Base-by-base conservation (phyloP, 2,888 invertebrate genomes). In the Euphydryas editha region DNA sequence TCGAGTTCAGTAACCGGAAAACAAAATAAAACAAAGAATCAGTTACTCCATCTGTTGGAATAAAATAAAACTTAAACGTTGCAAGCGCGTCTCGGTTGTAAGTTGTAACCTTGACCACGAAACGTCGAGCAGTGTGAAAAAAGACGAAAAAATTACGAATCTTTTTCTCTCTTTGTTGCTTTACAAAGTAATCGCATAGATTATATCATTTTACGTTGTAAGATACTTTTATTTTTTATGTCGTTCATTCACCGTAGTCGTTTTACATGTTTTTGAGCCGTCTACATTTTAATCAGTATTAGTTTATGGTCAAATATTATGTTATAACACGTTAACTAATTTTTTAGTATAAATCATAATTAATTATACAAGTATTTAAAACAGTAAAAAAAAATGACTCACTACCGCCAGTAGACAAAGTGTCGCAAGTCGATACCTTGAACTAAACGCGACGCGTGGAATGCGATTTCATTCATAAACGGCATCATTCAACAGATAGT, bases 51-150 rank as follows among this genome's bases (percentile, higher is more conserved):
- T 86, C 87, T 87, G 62, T 57, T 68, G 57, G 17, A 17, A 8
- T 82, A 73, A 83, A 84, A 83, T 84, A 76, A 62, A 79, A 64
- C 54, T 59, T 59, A 42, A 46, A 36, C 36, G 24, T 1, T n/a
- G 20, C 36, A 66, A 60, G 15, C 21, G 24, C 42, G 37, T 17
- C 6, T 36, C 49, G 49, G 49, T 62, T 70, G 81, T 85, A 84
- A 83, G 49, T 62, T 70, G 81, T 85, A 84, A 83, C 87, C 86
- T 88, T 86, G 87, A 73, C 79, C 75, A 60, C 59, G 72, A 72
- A 73, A 75, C 72, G n/a, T n/a, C n/a, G 73, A 68, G 72, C 71
- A 15, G 49, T 21, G 24, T 18, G 54, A 54, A 66, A 67, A 58
- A 68, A 39, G 66, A 64, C n/a, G 58, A 59, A 55, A 68, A 62